These are phyloP conservation scores for Anastrepha obliqua DNA, from an alignment of 1,140 invertebrate genomes.

Conservation along the genomic window DNA sequence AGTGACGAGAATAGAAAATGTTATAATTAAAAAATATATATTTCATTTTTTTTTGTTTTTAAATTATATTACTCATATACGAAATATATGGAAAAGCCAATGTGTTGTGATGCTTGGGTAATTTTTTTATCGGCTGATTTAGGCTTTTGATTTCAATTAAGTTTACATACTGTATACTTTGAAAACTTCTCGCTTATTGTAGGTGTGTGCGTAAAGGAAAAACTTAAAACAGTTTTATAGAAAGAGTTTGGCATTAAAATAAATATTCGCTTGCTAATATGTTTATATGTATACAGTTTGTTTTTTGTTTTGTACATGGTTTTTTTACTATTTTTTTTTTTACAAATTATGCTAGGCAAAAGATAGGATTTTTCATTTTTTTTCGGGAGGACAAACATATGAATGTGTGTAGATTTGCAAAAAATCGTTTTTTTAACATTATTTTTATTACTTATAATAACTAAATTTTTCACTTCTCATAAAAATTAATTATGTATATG, in stretches of 20 bases:
- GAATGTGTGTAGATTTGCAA: not conserved
- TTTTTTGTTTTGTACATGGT: conserved; percentile 27
- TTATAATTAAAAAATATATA: not conserved
- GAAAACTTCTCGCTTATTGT: not conserved
- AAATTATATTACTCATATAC: not conserved
- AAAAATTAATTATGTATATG: too few relatives aligned
- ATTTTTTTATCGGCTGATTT: not conserved
- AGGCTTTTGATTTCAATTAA: too few relatives aligned
- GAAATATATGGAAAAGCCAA: not conserved
- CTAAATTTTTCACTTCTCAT: too few relatives aligned
- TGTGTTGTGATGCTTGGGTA: conserved; percentile 10
- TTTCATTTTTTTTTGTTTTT: not conserved
- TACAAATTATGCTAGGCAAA: conserved; percentile 10
- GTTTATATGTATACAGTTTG: not conserved
- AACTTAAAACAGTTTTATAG: conserved; percentile 53
- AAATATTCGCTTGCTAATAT: conserved; percentile 34
- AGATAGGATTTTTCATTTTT: too few relatives aligned
- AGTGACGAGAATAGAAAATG: conserved; percentile 25
- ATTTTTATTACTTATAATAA: not conserved
- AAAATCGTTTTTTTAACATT: not conserved
- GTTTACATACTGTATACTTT: not conserved
- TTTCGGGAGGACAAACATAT: not conserved
- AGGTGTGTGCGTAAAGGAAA: not conserved
- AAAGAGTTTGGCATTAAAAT: conserved; percentile 47
- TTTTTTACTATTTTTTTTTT: not conserved